A percentile compares a stretch with the other conserved stretches of the same genome.
Evolutionary conservation across 2,797 vertebrate genomes (phyloP).

Genomic region (Pagetopsis macropterus): DNA sequence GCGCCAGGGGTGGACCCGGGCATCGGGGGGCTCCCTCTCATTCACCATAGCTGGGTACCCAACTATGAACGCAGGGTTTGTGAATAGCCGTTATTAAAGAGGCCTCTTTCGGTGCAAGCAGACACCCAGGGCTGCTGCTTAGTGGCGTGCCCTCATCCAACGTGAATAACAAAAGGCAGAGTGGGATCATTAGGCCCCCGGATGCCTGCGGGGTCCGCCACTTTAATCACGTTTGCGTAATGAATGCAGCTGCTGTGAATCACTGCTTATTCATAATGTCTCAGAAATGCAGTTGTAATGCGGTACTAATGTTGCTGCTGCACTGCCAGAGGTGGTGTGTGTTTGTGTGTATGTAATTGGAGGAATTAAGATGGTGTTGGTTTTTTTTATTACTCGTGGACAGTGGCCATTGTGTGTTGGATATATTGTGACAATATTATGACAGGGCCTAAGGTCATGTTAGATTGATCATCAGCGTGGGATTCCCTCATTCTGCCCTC

Average conservation of each 20-base stretch:
- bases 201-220: conserved; percentile 74
- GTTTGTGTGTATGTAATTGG: conserved; percentile 55
- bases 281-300: conserved; percentile 69
- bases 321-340: conserved; percentile 65
- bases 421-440: conserved; percentile 69
- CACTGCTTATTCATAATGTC: conserved; percentile 76
- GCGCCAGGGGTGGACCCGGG: conserved; percentile 47
- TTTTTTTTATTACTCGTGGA: conserved; percentile 57
- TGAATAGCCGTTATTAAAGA: conserved; percentile 82
- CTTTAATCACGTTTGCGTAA: conserved; percentile 84
- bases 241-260: conserved; percentile 82
- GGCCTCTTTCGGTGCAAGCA: conserved; percentile 61
- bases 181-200: conserved; percentile 80
- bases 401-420: conserved; percentile 49
- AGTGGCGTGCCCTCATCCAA: conserved; percentile 72
- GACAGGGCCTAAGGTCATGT: conserved; percentile 66
- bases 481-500: conserved; percentile 56
- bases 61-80: conserved; percentile 53
- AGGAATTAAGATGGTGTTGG: conserved; percentile 59
- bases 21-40: conserved; percentile 55
- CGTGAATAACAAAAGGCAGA: conserved; percentile 83
- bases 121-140: conserved; percentile 75
- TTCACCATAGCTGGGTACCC: conserved; percentile 58
- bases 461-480: conserved; percentile 65
- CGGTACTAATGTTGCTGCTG: conserved; percentile 67